These are phyloP conservation scores for Drosophila quinaria DNA, from an alignment of 2,888 invertebrate genomes.

Conservation along the genomic window DNA sequence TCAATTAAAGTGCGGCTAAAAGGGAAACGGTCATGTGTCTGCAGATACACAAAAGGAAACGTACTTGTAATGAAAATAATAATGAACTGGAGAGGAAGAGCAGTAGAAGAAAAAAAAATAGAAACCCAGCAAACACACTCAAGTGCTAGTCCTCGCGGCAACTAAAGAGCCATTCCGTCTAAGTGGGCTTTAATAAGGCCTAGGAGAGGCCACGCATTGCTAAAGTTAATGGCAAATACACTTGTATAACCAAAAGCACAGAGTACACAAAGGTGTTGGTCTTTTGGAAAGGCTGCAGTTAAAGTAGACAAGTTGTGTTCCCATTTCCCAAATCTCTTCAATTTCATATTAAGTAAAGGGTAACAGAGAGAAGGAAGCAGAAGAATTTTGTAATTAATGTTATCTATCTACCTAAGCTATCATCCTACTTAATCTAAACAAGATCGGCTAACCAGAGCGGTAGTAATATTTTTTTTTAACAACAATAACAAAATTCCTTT, in stretches of 20 bases:
- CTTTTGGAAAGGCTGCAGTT: not conserved
- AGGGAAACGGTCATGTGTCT: constrained; percentile 1
- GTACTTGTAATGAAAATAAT: constrained; percentile 23
- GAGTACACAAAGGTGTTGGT: not conserved
- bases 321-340: not conserved
- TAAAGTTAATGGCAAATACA: constrained; percentile 36
- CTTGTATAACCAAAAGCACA: constrained; percentile 3
- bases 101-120: not conserved
- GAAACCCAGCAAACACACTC: constrained; percentile 3
- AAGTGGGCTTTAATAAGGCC: constrained; percentile 66
- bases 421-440: too few species aligned
- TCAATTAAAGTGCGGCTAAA: constrained; percentile 55
- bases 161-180: constrained; percentile 49
- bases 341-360: not conserved
- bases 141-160: constrained; percentile 35
- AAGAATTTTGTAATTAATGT: too few species aligned
- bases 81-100: not conserved
- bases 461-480: too few species aligned
- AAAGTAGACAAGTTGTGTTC: not conserved
- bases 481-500: too few species aligned
- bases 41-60: not conserved
- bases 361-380: too few species aligned
- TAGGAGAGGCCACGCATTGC: constrained; percentile 29
- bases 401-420: too few species aligned
- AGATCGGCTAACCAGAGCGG: too few species aligned